A percentile compares a stretch with the other conserved stretches of the same genome.
These are phyloP conservation scores for Erebia ligea DNA, from an alignment of 2,888 invertebrate species.

Conservation along the genomic window DNA sequence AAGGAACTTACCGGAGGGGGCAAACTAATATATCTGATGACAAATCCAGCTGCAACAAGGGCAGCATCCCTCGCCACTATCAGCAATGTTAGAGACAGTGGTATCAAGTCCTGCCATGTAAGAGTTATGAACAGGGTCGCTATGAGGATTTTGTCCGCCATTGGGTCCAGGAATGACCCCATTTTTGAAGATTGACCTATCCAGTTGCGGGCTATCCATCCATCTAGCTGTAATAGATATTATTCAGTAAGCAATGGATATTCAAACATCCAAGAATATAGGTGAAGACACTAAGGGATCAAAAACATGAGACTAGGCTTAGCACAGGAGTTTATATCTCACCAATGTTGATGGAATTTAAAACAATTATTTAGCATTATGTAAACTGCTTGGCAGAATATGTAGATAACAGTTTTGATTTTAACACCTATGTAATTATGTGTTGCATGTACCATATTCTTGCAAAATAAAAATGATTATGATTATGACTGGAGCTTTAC, in stretches of 20 bases:
- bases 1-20: slow-evolving; percentile 90
- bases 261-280: too few relatives aligned
- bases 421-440: too few relatives aligned
- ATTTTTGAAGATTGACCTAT: slow-evolving; percentile 95
- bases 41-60: slow-evolving; percentile 92
- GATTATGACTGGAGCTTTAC: too few relatives aligned
- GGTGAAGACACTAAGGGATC: too few relatives aligned
- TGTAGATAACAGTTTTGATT: too few relatives aligned
- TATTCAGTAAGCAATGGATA: neutral
- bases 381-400: too few relatives aligned
- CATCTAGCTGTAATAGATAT: slow-evolving; percentile 88
- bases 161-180: slow-evolving; percentile 97
- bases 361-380: too few relatives aligned
- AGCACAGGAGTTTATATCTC: too few relatives aligned
- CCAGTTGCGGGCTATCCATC: slow-evolving; percentile 97
- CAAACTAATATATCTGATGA: slow-evolving; percentile 94
- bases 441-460: too few relatives aligned
- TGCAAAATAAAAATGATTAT: too few relatives aligned
- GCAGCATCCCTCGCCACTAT: slow-evolving; percentile 93
- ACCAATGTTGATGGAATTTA: too few relatives aligned
- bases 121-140: slow-evolving; percentile 94
- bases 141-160: slow-evolving; percentile 97
- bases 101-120: slow-evolving; percentile 93
- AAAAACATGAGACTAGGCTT: too few relatives aligned
- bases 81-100: slow-evolving; percentile 89